These are phyloP conservation scores for Threskiornis aethiopicus DNA, from an alignment of 2,797 vertebrate species.

Conservation along the genomic window DNA sequence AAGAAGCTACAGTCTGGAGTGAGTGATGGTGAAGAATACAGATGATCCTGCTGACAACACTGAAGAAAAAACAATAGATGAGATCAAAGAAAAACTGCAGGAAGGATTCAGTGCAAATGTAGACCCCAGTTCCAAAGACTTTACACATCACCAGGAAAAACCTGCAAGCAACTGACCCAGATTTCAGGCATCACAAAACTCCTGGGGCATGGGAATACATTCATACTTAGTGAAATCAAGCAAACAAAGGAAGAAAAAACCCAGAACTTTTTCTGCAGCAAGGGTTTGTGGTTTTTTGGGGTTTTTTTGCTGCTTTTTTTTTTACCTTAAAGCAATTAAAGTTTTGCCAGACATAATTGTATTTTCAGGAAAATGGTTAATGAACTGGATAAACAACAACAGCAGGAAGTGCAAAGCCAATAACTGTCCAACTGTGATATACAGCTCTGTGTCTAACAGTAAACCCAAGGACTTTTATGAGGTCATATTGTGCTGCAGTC, in stretches of 20 bases:
- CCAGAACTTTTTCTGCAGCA: conserved; percentile 13
- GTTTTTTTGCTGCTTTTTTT: neutral
- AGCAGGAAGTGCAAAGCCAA: conserved; percentile 58
- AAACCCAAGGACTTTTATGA: conserved; percentile 43
- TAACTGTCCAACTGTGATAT: conserved; percentile 52
- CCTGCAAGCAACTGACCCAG: neutral
- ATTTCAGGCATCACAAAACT: neutral
- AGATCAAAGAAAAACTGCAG: neutral
- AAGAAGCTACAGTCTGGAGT: neutral
- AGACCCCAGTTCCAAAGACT: neutral
- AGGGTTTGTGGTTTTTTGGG: neutral
- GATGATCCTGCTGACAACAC: neutral
- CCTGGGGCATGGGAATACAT: neutral
- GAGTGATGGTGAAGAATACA: neutral
- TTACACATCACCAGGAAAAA: neutral
- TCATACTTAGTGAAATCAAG: neutral
- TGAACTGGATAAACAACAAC: conserved; percentile 63
- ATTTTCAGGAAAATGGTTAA: conserved; percentile 66
- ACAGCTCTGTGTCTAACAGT: conserved; percentile 45
- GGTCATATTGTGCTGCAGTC: conserved; percentile 20
- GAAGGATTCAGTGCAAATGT: neutral
- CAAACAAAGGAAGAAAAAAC: neutral
- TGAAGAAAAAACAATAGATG: neutral
- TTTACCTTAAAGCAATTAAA: neutral
- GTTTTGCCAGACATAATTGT: conserved; percentile 63